Evolutionary conservation across 1,140 invertebrate species (phyloP).

Genomic region (Drosophila pruinosa): DNA sequence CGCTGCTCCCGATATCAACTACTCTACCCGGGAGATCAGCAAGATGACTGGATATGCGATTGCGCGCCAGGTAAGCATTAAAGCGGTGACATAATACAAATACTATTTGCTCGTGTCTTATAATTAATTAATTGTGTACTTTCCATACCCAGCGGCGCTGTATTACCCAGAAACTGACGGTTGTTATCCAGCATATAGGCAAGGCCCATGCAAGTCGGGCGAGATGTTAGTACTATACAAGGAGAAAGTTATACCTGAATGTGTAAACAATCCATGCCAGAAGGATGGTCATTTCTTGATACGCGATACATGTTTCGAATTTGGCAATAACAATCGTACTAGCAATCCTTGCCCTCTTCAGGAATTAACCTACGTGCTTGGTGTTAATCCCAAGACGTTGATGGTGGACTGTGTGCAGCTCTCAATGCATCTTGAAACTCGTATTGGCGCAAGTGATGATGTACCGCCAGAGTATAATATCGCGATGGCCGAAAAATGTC

Average conservation of each 20-base stretch:
- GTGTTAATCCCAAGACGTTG: constrained; percentile 84
- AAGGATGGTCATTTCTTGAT: constrained; percentile 84
- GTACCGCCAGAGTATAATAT: constrained; percentile 55
- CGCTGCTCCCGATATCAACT: constrained; percentile 86
- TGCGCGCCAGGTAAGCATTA: constrained; percentile 85
- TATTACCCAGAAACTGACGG: constrained; percentile 85
- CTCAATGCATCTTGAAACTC: constrained; percentile 60
- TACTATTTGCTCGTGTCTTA: not conserved
- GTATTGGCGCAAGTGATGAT: constrained; percentile 54
- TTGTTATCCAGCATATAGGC: constrained; percentile 86
- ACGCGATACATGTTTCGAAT: constrained; percentile 83
- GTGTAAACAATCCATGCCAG: constrained; percentile 85
- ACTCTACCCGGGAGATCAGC: constrained; percentile 86
- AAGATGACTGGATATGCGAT: constrained; percentile 87
- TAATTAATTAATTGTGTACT: not conserved
- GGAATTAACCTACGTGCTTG: constrained; percentile 75
- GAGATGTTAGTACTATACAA: constrained; percentile 85
- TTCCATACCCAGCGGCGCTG: constrained; percentile 83
- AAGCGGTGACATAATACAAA: constrained; percentile 56
- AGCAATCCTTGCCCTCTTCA: constrained; percentile 82
- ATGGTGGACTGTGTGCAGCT: constrained; percentile 83
- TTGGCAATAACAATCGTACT: constrained; percentile 71
- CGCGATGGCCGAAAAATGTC: constrained; percentile 61
- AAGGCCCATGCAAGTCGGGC: constrained; percentile 85
- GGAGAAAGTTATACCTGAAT: constrained; percentile 84